phyloP scores from a whole-genome alignment of 2,888 invertebrate genomes.

The Ametastegia equiseti region DNA sequence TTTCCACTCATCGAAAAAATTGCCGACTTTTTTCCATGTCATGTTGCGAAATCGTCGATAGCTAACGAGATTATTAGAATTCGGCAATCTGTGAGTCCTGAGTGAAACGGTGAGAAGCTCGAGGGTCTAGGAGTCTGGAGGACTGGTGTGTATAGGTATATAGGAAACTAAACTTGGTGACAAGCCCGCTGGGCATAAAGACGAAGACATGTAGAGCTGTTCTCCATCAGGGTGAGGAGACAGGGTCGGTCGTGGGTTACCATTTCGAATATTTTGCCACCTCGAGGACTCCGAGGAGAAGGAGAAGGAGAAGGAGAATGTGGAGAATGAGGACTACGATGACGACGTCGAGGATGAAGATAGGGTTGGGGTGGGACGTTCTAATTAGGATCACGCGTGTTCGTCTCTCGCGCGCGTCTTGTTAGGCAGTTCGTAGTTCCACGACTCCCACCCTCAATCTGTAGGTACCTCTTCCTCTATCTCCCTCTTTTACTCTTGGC shows the following conservation, averaged over 20 bases:
- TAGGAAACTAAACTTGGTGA: constrained; percentile 37
- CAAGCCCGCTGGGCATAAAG: constrained; percentile 37
- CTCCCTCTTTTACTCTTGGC: not conserved
- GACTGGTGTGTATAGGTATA: not conserved
- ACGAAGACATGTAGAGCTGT: not conserved
- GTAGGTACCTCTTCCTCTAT: not conserved
- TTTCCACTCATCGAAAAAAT: no score
- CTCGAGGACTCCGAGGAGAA: constrained; percentile 58
- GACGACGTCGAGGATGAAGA: constrained; percentile 26
- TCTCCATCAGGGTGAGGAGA: not conserved
- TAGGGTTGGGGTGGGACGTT: no score
- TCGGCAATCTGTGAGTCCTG: not conserved
- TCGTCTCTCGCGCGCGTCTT: constrained; percentile 60
- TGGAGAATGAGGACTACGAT: not conserved
- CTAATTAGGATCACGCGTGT: constrained; percentile 76
- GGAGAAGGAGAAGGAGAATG: not conserved
- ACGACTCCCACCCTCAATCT: constrained; percentile 29
- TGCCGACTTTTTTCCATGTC: no score
- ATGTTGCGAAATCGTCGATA: no score
- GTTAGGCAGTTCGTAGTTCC: constrained; percentile 48
- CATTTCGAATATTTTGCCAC: constrained; percentile 63
- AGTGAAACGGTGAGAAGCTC: not conserved
- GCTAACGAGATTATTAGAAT: constrained; percentile 8
- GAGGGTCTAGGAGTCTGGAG: not conserved
- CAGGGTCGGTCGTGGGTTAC: constrained; percentile 33